Evolutionary conservation across 2,113 vertebrate genomes (phyloP).

Genomic region (Paradisaea rubra): DNA sequence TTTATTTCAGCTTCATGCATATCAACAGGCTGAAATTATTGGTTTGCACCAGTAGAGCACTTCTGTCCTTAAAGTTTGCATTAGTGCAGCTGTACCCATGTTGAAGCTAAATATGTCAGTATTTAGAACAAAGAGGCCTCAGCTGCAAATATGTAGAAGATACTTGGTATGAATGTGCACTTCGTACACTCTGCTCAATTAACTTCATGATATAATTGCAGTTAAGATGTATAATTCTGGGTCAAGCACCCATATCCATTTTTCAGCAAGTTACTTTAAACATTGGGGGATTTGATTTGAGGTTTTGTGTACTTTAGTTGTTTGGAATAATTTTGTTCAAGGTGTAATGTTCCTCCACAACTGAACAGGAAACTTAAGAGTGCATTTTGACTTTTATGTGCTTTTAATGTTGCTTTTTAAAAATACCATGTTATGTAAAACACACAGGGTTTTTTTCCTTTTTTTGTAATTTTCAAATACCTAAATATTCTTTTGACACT

Average conservation of each 20-base stretch:
- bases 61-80: neutral
- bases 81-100: neutral
- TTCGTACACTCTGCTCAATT: neutral
- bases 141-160: neutral
- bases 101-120: neutral
- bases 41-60: neutral
- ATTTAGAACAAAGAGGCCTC: neutral
- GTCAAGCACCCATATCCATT: neutral
- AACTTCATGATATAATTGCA: neutral
- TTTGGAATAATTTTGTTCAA: neutral
- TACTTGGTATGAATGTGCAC: neutral
- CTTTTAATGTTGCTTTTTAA: neutral
- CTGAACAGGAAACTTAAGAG: neutral
- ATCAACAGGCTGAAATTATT: neutral
- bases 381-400: neutral
- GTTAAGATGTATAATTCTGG: neutral
- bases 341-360: neutral
- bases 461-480: neutral
- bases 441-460: accelerated
- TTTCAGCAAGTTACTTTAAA: neutral
- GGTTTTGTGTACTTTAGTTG: neutral
- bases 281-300: neutral
- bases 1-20: neutral
- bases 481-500: neutral
- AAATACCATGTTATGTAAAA: neutral